Base-by-base conservation (phyloP, 2,888 invertebrate species). In the Stenodera caucasica region DNA sequence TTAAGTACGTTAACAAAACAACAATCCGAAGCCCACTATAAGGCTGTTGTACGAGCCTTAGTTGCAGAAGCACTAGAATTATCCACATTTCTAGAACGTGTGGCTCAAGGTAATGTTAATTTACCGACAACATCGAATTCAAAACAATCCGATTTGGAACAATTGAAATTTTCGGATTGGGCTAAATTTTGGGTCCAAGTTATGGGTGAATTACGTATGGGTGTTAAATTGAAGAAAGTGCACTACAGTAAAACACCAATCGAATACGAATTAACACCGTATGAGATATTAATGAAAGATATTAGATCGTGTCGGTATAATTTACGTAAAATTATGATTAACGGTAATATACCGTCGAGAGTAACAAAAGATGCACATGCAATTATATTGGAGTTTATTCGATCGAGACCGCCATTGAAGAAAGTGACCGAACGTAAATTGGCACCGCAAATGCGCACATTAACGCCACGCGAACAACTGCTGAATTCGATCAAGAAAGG, bases 161-260 rank as follows among this genome's bases (percentile, higher is more conserved):
- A 91, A 74, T 83, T 96, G 74, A 88, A 92, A 78, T 91, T 94
- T 78, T 89, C 89, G 68, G 96, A 96, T 82, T 96, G 96, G 96
- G 96, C 96, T 68, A 88, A 94, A 75, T 90, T 97, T 81, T 96
- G 96, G 96, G 90, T 94, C 79, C 95, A 96, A 86, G 95, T 97
- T 49, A 96, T 97, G 78, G 90, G 91, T 67, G 94, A 97, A 79
- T 84, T 98, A 61, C 84, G 97, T 55, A 90, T 90, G 79, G 97
- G 97, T 23, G 96, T 97, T 8, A 91, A 95, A 78, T 84, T 98
- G 78, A 96, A 96, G 83, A 96, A 96, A 81, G 89, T 92, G 29
- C 88, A 89, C 78, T 86, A 85, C 78, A 87, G 89, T 64, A 84
- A 89, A 74, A 86, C 90, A 11, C 91, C 91, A 8, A 90, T 92